Evolutionary conservation across 2,797 vertebrate species (phyloP).

Genomic region (Limnodromus scolopaceus): DNA sequence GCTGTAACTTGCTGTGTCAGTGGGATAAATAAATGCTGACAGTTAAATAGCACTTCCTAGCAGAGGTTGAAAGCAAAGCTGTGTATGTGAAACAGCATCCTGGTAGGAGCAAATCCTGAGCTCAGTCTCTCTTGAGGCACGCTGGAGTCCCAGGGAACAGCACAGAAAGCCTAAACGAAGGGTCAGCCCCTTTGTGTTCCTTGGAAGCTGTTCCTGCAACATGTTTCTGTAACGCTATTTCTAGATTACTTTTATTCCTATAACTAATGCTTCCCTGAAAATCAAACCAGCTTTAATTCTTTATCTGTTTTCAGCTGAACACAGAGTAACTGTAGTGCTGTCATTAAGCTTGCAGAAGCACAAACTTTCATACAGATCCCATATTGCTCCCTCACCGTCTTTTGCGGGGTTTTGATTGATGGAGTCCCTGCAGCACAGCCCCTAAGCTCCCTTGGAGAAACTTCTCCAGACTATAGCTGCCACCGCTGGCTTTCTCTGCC

Average conservation of each 20-base stretch:
- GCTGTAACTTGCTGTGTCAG: neutral
- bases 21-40: neutral
- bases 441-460: neutral
- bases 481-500: neutral
- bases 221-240: neutral
- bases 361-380: neutral
- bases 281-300: neutral
- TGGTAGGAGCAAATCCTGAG: neutral
- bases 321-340: neutral
- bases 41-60: neutral
- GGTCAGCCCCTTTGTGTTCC: neutral
- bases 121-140: neutral
- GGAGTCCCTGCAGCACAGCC: neutral
- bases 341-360: neutral
- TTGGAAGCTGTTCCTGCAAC: neutral
- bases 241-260: neutral
- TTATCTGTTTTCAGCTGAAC: neutral
- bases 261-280: neutral
- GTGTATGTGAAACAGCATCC: fast-evolving
- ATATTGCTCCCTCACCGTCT: fast-evolving
- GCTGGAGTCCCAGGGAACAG: neutral
- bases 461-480: neutral
- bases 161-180: too few relatives aligned
- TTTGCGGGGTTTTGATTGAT: neutral
- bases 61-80: neutral